Evolutionary conservation across 2,797 vertebrate genomes (phyloP).

Genomic region (Rhincodon typus): DNA sequence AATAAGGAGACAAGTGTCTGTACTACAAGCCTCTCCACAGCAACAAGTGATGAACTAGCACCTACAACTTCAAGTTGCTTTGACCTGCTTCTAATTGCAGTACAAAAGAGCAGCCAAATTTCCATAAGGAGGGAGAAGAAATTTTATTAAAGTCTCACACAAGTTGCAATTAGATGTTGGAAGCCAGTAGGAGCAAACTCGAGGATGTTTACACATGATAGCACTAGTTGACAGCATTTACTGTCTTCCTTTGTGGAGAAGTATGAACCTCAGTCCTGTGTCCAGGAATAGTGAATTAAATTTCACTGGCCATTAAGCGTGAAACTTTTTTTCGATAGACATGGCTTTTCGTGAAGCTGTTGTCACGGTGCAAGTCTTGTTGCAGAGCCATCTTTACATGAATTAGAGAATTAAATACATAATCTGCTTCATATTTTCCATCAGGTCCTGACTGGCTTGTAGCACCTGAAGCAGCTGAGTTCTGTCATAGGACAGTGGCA

Average conservation of each 20-base stretch:
- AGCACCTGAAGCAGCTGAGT: too few species aligned
- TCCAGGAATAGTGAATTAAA: background rate
- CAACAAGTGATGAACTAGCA: background rate
- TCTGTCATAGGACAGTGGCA: too few species aligned
- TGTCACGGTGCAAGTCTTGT: background rate
- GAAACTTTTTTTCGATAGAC: background rate
- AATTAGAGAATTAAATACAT: background rate
- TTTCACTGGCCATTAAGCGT: background rate
- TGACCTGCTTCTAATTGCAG: background rate
- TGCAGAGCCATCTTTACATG: background rate
- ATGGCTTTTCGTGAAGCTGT: background rate
- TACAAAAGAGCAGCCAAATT: background rate
- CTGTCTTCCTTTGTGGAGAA: background rate
- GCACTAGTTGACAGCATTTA: background rate
- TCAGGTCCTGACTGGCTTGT: too few species aligned
- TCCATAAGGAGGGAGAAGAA: background rate
- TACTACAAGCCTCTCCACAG: background rate
- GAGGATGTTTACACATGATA: background rate
- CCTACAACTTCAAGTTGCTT: background rate
- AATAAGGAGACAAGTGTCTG: too few species aligned
- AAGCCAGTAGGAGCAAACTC: background rate
- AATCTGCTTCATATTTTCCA: background rate
- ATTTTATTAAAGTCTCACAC: background rate
- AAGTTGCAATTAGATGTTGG: background rate
- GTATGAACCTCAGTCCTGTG: background rate